A percentile compares a stretch with the other conserved stretches of the same genome.
phyloP scores from a whole-genome alignment of 1,140 invertebrate genomes.

The Caenorhabditis briggsae region DNA sequence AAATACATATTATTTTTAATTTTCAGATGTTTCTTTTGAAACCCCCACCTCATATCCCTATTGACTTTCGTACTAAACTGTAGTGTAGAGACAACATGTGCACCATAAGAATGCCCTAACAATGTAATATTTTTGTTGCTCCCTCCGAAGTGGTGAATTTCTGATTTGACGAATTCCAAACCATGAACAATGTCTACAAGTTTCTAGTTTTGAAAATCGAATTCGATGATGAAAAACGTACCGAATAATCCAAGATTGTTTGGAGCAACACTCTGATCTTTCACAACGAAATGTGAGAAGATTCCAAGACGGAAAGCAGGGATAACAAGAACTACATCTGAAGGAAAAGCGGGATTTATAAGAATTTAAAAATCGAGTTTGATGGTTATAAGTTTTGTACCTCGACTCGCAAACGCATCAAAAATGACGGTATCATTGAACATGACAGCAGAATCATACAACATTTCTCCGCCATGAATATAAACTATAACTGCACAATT shows the following conservation, averaged over 20 bases:
- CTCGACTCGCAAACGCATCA: neutral
- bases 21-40: neutral
- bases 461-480: conserved; percentile 52
- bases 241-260: conserved; percentile 43
- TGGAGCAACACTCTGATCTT: conserved; percentile 24
- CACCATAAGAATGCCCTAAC: conserved; percentile 92
- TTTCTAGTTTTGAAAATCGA: no score
- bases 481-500: conserved; percentile 45
- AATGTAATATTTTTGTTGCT: conserved; percentile 92
- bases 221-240: neutral
- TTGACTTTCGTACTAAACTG: conserved; percentile 83
- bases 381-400: neutral
- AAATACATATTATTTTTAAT: neutral
- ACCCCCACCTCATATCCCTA: neutral
- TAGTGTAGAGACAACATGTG: conserved; percentile 91
- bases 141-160: conserved; percentile 91
- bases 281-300: neutral
- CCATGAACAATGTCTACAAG: conserved; percentile 83
- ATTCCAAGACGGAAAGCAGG: conserved; percentile 49
- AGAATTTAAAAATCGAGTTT: neutral
- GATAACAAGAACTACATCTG: conserved; percentile 51
- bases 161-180: conserved; percentile 84
- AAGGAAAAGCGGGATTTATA: no score
- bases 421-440: conserved; percentile 3
- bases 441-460: conserved; percentile 55